Evolutionary conservation across 2,888 invertebrate genomes (phyloP).

Genomic region (Drosophila nr. fundita): DNA sequence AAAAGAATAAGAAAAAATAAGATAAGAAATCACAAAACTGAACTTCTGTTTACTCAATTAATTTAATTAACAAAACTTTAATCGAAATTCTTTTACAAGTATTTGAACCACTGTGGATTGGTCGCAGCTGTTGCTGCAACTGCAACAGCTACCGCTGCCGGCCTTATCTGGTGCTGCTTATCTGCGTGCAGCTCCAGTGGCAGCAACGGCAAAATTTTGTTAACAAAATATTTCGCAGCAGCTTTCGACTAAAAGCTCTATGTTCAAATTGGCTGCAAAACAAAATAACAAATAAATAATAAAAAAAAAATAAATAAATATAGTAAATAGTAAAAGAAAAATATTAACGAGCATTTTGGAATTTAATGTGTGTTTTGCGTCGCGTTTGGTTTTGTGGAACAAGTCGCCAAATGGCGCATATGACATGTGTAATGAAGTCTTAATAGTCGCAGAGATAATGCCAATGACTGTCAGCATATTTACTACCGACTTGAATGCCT

Average conservation of each 20-base stretch:
- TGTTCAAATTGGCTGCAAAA: constrained; percentile 15
- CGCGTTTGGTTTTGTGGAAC: constrained; percentile 26
- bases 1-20: not conserved
- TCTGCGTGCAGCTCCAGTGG: constrained; percentile 59
- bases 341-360: constrained; percentile 70
- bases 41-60: not conserved
- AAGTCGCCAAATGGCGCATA: constrained; percentile 71
- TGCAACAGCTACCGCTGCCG: constrained; percentile 47
- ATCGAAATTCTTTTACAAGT: not conserved
- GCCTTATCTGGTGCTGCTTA: constrained; percentile 72
- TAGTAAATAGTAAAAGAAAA: constrained; percentile 11
- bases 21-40: not conserved
- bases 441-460: constrained; percentile 73
- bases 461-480: constrained; percentile 56
- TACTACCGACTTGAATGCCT: constrained; percentile 34
- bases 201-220: constrained; percentile 73
- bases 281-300: constrained; percentile 29
- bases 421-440: constrained; percentile 82
- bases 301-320: constrained; percentile 18
- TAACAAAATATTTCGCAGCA: constrained; percentile 77
- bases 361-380: constrained; percentile 62
- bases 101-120: constrained; percentile 30
- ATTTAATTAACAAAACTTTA: not conserved
- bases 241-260: constrained; percentile 26
- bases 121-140: constrained; percentile 29